Conservation (phyloP, 2,797 vertebrate species). For the Mycteria americana region DNA sequence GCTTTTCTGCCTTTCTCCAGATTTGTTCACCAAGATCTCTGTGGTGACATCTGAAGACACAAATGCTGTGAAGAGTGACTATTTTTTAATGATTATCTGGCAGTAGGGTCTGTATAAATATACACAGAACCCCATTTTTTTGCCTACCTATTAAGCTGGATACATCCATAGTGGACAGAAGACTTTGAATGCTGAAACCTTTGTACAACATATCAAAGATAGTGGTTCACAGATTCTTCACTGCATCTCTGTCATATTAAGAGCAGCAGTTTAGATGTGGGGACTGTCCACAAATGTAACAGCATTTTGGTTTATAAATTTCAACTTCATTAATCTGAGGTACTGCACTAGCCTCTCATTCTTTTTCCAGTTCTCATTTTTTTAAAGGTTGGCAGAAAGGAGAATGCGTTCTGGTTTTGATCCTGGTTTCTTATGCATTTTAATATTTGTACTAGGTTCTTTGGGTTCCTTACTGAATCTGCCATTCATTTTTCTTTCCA, state of each 20-base stretch:
- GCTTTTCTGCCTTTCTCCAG: not conserved
- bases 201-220: not conserved
- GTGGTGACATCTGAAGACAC: not conserved
- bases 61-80: not conserved
- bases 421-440: not conserved
- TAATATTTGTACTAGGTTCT: not conserved
- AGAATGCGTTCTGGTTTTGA: not conserved
- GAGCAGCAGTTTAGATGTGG: not conserved
- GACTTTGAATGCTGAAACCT: not conserved
- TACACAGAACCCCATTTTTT: not conserved
- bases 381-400: not conserved
- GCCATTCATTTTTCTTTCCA: not conserved
- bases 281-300: not conserved
- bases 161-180: not conserved
- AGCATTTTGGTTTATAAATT: not conserved
- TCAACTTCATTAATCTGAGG: not conserved
- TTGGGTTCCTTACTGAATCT: not conserved
- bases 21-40: not conserved
- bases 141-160: not conserved
- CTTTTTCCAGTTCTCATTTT: not conserved
- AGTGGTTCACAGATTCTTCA: not conserved
- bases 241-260: not conserved
- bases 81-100: not conserved
- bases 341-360: not conserved
- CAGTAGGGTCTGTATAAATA: not conserved